Evolutionary conservation across 2,888 invertebrate species (phyloP), one percentile per base, ranked within the genome.

Genomic region (Allophyes oxyacanthae): DNA sequence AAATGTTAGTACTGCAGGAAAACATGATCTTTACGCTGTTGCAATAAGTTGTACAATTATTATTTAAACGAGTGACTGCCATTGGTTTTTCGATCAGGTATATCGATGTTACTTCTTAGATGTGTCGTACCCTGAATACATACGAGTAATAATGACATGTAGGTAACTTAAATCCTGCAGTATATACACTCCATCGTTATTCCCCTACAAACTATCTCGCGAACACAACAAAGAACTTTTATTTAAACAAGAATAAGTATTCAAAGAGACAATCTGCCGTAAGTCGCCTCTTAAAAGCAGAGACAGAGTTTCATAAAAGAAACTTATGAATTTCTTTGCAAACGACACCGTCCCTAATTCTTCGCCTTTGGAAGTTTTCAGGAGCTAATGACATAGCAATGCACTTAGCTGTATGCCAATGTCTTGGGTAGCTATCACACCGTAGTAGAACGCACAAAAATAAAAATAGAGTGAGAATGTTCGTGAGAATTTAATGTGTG

Each of bases 331-430:
- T 77, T 73, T 78, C 73, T 76, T 73, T 72, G 70, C 61, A 34
- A 67, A 68, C 70, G 75, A 72, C 71, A 70, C 73, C 67, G 67
- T 64, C 44, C 56, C 60, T 73, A 75, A 74, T 73, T 74, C 69
- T 38, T 60, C 50, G 70, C 44, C 65, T 69, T 68, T 51, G 40
- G 63, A 82, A 81, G 75, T 84, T 80, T 73, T 69, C 72, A 65
- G 41, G 50, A 59, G 75, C 78, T 88, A 88, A 89, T 87, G 87
- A 87, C 88, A 88, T 79, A 72, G 83, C 83, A 82, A 82, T 84
- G 88, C 87, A 87, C 88, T 89, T 86, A 88, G 81, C 77, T 53
- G 43, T 38, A 63, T 70, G 75, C 61, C 68, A 63, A 69, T 79
- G 72, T 77, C 66, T 49, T 41, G 45, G 54, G 0, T 6, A 25